phyloP scores from a whole-genome alignment of 2,888 invertebrate species.

The Macroteleia sp. region DNA sequence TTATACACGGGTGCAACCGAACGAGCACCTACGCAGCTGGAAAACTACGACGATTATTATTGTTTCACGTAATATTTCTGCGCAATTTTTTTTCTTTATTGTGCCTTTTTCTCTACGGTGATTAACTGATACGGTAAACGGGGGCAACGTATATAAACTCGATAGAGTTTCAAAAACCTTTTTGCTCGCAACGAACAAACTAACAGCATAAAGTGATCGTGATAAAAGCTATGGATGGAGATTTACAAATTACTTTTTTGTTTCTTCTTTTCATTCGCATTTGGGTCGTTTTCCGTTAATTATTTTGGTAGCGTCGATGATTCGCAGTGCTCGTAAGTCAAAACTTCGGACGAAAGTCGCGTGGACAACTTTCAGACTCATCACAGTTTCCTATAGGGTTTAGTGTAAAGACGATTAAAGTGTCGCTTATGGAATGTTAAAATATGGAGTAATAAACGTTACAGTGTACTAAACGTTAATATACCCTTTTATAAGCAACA shows the following conservation, averaged over 20 bases:
- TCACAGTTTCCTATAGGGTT: constrained; percentile 4
- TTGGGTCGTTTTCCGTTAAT: constrained; percentile 33
- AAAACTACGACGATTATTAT: constrained; percentile 60
- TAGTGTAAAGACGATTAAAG: no score
- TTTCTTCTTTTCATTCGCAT: constrained; percentile 36
- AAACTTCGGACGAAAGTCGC: no score
- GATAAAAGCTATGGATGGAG: constrained; percentile 57
- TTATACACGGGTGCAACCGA: constrained; percentile 53
- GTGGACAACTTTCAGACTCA: constrained; percentile 6
- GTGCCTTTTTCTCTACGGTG: constrained; percentile 19
- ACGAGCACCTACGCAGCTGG: constrained; percentile 51
- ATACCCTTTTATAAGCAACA: no score
- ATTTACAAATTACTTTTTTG: constrained; percentile 43
- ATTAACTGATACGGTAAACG: constrained; percentile 34
- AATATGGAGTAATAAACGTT: no score
- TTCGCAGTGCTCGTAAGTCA: neutral
- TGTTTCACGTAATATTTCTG: constrained; percentile 40
- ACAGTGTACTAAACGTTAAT: no score
- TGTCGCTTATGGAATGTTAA: no score
- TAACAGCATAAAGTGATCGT: constrained; percentile 12
- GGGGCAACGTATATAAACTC: constrained; percentile 21
- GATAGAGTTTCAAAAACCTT: constrained; percentile 7
- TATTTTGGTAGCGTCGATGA: constrained; percentile 20
- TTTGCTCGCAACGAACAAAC: constrained; percentile 15
- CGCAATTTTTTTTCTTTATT: neutral